Evolutionary conservation across 2,113 vertebrate species (phyloP), one percentile per base, ranked within the genome.

Genomic region (Girardinichthys multiradiatus): DNA sequence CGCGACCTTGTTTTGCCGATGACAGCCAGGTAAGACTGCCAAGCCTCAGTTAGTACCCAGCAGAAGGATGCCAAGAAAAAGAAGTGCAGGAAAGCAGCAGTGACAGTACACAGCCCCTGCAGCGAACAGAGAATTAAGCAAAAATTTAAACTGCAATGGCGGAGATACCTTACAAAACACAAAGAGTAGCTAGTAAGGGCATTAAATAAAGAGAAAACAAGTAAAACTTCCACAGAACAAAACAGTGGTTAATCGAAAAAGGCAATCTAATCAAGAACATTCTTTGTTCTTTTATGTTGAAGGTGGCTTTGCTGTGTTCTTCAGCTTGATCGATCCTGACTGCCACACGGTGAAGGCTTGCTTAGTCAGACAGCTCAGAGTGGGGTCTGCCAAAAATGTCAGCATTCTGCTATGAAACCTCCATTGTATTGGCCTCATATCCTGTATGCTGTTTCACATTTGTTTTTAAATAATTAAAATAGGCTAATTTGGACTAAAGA

Each of bases 51-150:
- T 88, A 99, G 95, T 92, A 99, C 98, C 98, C 98, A 99, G 94
- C 98, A 99, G 93, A 99, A 99, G 66, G 98, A 99, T 0, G 98
- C 97, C 91, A 99, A 95, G 94, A 99, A 99, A 95, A 99, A 99
- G 94, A 99, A 99, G 90, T 99, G 98, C 81, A 99, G 94, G 91
- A 99, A 99, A 80, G 98, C 98, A 0, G 98, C 98, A 0, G 96
- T 99, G 95, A 99, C 96, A 84, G 97, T 96, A 91, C 98, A 99
- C 30, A 98, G 95, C 0, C 96, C 97, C 97, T 98, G 80, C 15
- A 30, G 54, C 72, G 42, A n/a, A 13, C 29, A 64, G 21, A 77
- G 15, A 42, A 74, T 35, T 28, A 4, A 61, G 33, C 0, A 39
- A 54, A 19, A 66, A 2, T n/a, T 73, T 14, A 29, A 57, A 58